Evolutionary conservation across 2,113 vertebrate species (phyloP).

Genomic region (Pangasianodon gigas): DNA sequence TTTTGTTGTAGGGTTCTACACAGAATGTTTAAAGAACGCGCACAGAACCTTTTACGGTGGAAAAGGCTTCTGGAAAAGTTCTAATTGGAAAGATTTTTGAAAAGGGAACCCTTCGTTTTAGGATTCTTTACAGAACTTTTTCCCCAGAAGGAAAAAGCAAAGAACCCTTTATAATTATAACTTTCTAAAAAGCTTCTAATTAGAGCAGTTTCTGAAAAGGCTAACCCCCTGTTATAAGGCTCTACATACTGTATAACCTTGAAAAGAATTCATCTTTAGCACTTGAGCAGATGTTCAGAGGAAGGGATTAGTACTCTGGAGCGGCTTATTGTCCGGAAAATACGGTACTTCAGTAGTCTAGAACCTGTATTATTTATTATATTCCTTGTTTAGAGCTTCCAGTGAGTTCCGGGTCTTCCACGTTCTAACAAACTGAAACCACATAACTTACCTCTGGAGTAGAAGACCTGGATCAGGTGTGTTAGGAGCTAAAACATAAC

Average conservation of each 20-base stretch:
- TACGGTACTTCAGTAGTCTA: not conserved
- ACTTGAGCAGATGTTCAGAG: not conserved
- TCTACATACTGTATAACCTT: not conserved
- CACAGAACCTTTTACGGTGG: not conserved
- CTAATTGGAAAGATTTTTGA: not conserved
- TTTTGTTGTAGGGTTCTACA: not conserved
- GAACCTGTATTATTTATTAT: not conserved
- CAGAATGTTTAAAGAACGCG: not conserved
- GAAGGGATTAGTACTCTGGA: not conserved
- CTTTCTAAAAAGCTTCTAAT: not conserved
- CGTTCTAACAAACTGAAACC: not conserved
- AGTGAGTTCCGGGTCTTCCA: slow-evolving; percentile 5
- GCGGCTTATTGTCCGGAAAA: not conserved
- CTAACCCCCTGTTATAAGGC: not conserved
- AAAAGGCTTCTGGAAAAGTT: not conserved
- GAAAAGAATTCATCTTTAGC: not conserved
- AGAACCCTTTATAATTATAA: not conserved
- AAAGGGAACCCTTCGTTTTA: not conserved
- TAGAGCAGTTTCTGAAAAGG: not conserved
- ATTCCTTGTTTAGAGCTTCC: not conserved
- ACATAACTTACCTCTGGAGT: not conserved
- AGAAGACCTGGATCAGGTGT: too few relatives aligned
- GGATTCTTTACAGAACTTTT: not conserved
- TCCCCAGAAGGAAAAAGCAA: not conserved
- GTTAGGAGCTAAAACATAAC: not conserved